phyloP scores from a whole-genome alignment of 2,797 vertebrate species.

The Erethizon dorsatum region DNA sequence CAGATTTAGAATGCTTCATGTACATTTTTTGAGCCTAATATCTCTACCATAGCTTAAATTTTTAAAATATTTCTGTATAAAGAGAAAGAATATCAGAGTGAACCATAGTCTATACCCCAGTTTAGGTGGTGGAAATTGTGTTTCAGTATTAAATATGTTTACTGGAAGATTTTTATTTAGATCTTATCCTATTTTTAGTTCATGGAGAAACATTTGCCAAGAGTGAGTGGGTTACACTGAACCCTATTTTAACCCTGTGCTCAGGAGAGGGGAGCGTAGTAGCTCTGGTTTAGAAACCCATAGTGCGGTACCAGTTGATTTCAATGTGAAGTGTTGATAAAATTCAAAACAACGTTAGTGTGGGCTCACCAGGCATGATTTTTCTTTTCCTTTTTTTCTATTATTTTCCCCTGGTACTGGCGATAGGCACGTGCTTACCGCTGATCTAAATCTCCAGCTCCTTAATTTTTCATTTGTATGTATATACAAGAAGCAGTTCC shows the following conservation, averaged over 20 bases:
- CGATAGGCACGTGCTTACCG: not conserved
- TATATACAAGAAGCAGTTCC: not conserved
- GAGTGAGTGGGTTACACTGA: not conserved
- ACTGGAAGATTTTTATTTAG: not conserved
- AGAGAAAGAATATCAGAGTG: not conserved
- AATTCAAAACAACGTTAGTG: not conserved
- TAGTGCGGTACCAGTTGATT: not conserved
- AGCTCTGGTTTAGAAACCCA: not conserved
- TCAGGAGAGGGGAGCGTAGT: not conserved
- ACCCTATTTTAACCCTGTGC: not conserved
- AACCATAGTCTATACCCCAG: not conserved
- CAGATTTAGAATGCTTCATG: constrained; percentile 20
- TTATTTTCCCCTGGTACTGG: not conserved
- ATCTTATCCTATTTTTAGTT: not conserved
- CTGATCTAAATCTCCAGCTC: not conserved
- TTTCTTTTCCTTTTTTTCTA: not conserved
- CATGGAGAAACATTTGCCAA: not conserved
- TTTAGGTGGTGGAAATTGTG: constrained; percentile 6
- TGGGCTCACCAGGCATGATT: not conserved
- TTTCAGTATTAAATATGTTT: constrained; percentile 59
- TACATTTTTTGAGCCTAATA: not conserved
- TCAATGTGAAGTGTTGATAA: not conserved
- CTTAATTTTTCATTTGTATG: constrained; percentile 20
- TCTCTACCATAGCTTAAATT: not conserved
- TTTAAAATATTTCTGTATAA: not conserved